These are phyloP conservation scores for Operophtera brumata DNA, from an alignment of 2,888 invertebrate genomes.

Conservation along the genomic window DNA sequence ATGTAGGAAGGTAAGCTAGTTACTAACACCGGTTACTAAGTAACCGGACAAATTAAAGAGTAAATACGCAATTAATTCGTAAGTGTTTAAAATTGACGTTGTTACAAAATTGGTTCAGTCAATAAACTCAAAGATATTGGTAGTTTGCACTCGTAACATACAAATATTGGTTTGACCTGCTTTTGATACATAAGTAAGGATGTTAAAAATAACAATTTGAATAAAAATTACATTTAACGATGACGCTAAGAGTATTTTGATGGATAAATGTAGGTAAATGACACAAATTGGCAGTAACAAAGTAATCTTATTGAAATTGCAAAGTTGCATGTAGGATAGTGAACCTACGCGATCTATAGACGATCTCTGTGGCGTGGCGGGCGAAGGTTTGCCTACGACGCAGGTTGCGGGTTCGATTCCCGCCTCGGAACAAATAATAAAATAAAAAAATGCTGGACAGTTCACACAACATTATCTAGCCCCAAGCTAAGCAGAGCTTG, in stretches of 20 bases:
- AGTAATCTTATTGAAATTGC: not conserved
- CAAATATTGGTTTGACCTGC: conserved; percentile 6
- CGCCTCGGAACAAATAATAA: too few relatives aligned
- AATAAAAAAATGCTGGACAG: too few relatives aligned
- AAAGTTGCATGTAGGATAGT: too few relatives aligned
- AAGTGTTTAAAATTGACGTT: not conserved
- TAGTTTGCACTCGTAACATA: not conserved
- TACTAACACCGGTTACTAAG: conserved; percentile 1
- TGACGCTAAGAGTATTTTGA: not conserved
- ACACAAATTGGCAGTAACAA: not conserved
- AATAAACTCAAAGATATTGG: not conserved
- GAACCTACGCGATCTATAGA: too few relatives aligned
- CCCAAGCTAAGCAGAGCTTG: too few relatives aligned
- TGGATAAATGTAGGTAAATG: conserved; percentile 5
- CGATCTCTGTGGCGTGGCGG: too few relatives aligned
- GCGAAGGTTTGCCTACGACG: too few relatives aligned
- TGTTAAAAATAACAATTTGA: conserved; percentile 4
- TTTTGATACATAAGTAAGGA: not conserved
- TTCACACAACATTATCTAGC: too few relatives aligned
- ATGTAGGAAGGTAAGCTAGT: conserved; percentile 4
- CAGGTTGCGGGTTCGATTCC: too few relatives aligned
- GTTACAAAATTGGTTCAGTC: conserved; percentile 8
- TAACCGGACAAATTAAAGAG: not conserved
- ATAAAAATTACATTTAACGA: conserved; percentile 1
- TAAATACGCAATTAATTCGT: not conserved